Evolutionary conservation across 2,888 invertebrate species (phyloP), one percentile per base, ranked within the genome.

Genomic region (Emmelina monodactyla): DNA sequence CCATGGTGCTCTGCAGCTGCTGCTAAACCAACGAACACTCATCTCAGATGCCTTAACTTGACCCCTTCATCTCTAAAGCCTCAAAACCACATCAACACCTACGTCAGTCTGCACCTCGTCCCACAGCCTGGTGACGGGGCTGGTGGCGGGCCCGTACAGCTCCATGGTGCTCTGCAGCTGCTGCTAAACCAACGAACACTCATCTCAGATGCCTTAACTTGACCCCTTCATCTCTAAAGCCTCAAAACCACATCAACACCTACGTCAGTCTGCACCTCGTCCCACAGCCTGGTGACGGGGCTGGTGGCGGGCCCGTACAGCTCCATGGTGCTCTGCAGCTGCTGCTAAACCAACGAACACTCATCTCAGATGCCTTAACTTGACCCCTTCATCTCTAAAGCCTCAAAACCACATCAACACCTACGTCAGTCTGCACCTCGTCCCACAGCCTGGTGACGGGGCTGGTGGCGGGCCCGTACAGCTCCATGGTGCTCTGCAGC

Each of bases 31-130:
- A 48, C 0, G 62, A n/a, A n/a, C n/a, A n/a, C n/a, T n/a, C n/a
- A n/a, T n/a, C n/a, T n/a, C n/a, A n/a, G n/a, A n/a, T n/a, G n/a
- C n/a, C n/a, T n/a, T n/a, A n/a, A n/a, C n/a, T n/a, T n/a, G n/a
- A n/a, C n/a, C n/a, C n/a, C n/a, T n/a, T n/a, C n/a, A n/a, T n/a
- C n/a, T n/a, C n/a, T n/a, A n/a, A n/a, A n/a, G n/a, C n/a, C n/a
- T n/a, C n/a, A n/a, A n/a, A n/a, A n/a, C n/a, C n/a, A n/a, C n/a
- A n/a, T n/a, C n/a, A n/a, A n/a, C n/a, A 60, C 70, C 76, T 51
- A 86, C 85, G 19, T 82, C 68, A 19, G 40, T 49, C 46, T 88
- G 88, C n/a, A 88, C 68, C 33, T 73, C 62, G 40, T 88, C 85
- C 88, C 88, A 88, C 7, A 86, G 55, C 2, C 37, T 37, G 2